Base-by-base conservation (phyloP, 2,888 invertebrate species). In the Drosophila pegasa region DNA sequence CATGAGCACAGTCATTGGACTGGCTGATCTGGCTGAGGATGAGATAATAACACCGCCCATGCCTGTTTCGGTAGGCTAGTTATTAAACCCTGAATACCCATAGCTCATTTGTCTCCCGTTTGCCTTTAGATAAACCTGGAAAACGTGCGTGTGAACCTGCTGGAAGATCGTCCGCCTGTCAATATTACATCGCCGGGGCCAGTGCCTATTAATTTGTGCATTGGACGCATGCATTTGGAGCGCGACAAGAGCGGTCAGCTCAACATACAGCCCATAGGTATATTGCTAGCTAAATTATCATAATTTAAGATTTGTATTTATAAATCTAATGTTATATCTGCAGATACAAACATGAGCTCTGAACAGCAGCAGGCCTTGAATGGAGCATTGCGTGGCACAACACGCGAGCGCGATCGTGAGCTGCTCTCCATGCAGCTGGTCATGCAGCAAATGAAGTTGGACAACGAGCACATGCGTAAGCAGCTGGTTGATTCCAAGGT, bases 21-120 rank as follows among this genome's bases (percentile, higher is more conserved):
- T 98, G 14, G 94, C 95, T 0, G 98, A 97, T 91, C 94, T 98
- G 73, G 93, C 96, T 1, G 98, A 98, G 90, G 98, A 98, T 91
- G 98, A 98, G 93, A 94, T 97, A 37, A 93, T 96, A 25, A 70
- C 89, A 12, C 94, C 95, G 60, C 96, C 97, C 0, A 94, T 98
- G 92, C 97, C 98, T 5, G 93, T 97, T 87, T 95, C 96, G 93
- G 97, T 97, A 91, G 91, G 90, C 25, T 64, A 41, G 1, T 2
- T 10, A 10, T 41, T 3, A 5, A 20, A 1, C 4, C 25, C 10
- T 4, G n/a, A 9, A 40, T 54, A 1, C 8, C 31, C 1, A 1
- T 41, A 35, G 22, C 14, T 35, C 3, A 38, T 37, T 47, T 25
- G 0, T 3, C 52, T 45, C 0, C 12, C 2, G 1, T 22, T 38